Evolutionary conservation across 2,113 vertebrate genomes (phyloP), one percentile per base, ranked within the genome.

Genomic region (Cinclus mexicanus): DNA sequence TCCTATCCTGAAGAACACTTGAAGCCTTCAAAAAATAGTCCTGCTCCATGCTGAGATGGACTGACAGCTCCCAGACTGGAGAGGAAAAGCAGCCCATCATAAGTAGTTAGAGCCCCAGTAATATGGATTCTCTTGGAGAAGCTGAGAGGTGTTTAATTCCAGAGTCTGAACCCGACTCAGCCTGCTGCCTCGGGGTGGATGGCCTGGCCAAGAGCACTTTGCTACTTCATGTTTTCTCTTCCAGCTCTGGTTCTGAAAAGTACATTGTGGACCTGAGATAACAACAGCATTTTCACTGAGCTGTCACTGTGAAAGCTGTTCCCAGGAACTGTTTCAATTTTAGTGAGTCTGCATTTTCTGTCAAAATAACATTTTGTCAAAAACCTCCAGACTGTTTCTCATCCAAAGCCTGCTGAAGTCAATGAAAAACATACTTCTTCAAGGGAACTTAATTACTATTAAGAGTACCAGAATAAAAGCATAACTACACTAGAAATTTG

Each of bases 211-310:
- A 19, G 9, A 64, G 80, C 78, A 63, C 84, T 91, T 79, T 75
- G 83, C 81, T 93, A 52, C 89, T 87, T 92, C 68, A 37, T n/a
- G n/a, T 83, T 94, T 95, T 78, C 69, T 74, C 24, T 87, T 91
- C n/a, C 57, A 82, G 52, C 60, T 89, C 37, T 79, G 65, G 12
- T 89, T 91, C 87, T 87, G 67, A 56, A 44, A 60, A 93, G 83
- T 79, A 71, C 83, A 59, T 64, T 3, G 5, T 70, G 92, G 88
- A 80, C 90, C 63, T 86, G 91, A 94, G 64, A 88, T 74, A 94
- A 83, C 37, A 55, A 25, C 56, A 77, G 71, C 1, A 0, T 68
- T 97, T 87, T 88, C 49, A 59, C 82, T 61, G 88, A 90, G 79
- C 88, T 95, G 79, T 91, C 68, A 10, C 71, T 69, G 79, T 42